Evolutionary conservation across 2,888 invertebrate species (phyloP).

Genomic region (Lasioglossum morio): DNA sequence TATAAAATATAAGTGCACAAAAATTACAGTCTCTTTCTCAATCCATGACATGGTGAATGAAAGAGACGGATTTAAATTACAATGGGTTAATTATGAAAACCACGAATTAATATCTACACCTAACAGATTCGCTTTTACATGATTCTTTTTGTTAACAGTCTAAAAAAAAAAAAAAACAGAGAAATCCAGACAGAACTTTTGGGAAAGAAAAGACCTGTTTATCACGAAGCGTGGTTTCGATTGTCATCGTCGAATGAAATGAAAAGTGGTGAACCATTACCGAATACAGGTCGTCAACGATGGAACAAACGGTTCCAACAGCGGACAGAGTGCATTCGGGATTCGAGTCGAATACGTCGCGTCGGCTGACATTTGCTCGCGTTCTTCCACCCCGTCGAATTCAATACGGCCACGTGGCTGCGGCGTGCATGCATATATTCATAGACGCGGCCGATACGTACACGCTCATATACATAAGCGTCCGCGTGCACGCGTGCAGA

Average conservation of each 20-base stretch:
- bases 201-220: background rate
- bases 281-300: constrained; percentile 9
- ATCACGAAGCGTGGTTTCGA: background rate
- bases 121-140: background rate
- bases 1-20: too few species aligned
- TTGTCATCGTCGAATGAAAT: background rate
- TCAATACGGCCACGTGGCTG: constrained; percentile 56
- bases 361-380: constrained; percentile 14
- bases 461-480: constrained; percentile 22
- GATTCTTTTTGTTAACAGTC: too few species aligned
- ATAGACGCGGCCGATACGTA: constrained; percentile 38
- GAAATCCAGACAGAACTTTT: background rate
- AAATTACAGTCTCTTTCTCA: background rate
- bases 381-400: constrained; percentile 61
- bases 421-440: constrained; percentile 62
- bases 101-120: too few species aligned
- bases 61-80: background rate
- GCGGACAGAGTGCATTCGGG: constrained; percentile 3
- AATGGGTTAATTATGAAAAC: too few species aligned
- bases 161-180: too few species aligned
- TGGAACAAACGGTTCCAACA: constrained; percentile 14
- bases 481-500: constrained; percentile 43
- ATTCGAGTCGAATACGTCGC: constrained; percentile 32
- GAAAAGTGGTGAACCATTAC: constrained; percentile 1
- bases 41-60: background rate